phyloP scores from a whole-genome alignment of 2,113 vertebrate genomes.

The Suncus etruscus region DNA sequence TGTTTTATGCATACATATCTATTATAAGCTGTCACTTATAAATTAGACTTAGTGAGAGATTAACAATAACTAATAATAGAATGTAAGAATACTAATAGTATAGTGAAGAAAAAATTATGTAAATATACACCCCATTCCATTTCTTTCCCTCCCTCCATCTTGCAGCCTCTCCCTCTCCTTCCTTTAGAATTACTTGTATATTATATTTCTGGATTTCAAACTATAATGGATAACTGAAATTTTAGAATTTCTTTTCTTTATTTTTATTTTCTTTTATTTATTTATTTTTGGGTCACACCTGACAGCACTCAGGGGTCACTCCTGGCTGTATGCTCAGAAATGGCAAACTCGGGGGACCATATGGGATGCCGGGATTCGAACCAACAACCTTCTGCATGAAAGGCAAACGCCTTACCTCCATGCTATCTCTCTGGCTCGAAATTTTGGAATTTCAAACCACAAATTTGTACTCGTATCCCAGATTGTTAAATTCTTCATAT shows the following conservation, averaged over 20 bases:
- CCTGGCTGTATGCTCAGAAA: too few species aligned
- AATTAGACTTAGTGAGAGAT: neutral
- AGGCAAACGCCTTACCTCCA: too few species aligned
- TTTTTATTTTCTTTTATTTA: too few species aligned
- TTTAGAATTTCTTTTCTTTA: too few species aligned
- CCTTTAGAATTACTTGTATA: neutral
- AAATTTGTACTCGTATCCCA: neutral
- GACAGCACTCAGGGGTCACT: too few species aligned
- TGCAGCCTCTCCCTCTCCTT: neutral
- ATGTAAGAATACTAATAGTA: neutral
- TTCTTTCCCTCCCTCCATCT: neutral
- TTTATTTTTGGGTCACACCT: too few species aligned
- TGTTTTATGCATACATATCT: neutral
- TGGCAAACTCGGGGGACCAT: too few species aligned
- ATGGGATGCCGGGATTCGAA: too few species aligned
- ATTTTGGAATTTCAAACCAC: neutral
- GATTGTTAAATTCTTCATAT: conserved; percentile 29
- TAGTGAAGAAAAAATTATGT: neutral
- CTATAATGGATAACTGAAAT: neutral
- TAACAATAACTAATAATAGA: neutral
- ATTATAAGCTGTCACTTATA: neutral
- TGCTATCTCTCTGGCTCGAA: neutral
- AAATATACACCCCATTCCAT: neutral
- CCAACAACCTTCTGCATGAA: too few species aligned
- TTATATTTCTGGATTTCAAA: neutral